These are phyloP conservation scores for Drosophila pallidifrons DNA, from an alignment of 1,140 invertebrate species.

Conservation along the genomic window DNA sequence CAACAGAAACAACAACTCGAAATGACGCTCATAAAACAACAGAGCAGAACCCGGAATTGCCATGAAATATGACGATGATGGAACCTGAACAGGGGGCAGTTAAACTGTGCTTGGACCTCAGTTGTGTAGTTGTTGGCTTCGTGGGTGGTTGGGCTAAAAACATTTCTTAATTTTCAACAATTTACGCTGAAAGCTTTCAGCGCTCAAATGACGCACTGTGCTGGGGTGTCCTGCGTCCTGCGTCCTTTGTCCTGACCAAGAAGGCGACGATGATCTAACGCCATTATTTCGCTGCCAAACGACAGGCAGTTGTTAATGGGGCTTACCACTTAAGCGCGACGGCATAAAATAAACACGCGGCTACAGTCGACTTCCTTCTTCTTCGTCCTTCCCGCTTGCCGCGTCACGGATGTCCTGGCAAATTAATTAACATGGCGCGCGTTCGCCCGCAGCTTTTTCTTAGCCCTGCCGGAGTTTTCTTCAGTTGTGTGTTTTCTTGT, in stretches of 20 bases:
- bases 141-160: slow-evolving; percentile 25
- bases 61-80: slow-evolving; percentile 77
- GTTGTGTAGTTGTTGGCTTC: slow-evolving; percentile 19
- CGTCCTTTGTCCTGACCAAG: slow-evolving; percentile 30
- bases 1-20: slow-evolving; percentile 41
- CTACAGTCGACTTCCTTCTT: slow-evolving; percentile 17
- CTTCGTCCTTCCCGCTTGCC: background rate
- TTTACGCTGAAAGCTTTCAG: slow-evolving; percentile 82
- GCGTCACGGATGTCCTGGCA: slow-evolving; percentile 76
- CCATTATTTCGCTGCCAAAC: slow-evolving; percentile 78
- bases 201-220: slow-evolving; percentile 79
- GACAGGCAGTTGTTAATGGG: slow-evolving; percentile 83
- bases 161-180: slow-evolving; percentile 83
- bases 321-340: slow-evolving; percentile 82
- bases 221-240: slow-evolving; percentile 28
- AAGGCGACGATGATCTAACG: slow-evolving; percentile 80
- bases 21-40: slow-evolving; percentile 81
- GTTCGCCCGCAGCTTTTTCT: slow-evolving; percentile 37
- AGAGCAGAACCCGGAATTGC: slow-evolving; percentile 61
- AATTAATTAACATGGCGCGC: slow-evolving; percentile 80
- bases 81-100: slow-evolving; percentile 27
- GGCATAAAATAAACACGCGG: slow-evolving; percentile 80
- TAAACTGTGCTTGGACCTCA: slow-evolving; percentile 22
- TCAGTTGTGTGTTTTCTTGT: slow-evolving; percentile 35
- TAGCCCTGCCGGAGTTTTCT: slow-evolving; percentile 26